Base-by-base conservation (phyloP, 2,888 invertebrate genomes). In the Drosophila prostipennis region DNA sequence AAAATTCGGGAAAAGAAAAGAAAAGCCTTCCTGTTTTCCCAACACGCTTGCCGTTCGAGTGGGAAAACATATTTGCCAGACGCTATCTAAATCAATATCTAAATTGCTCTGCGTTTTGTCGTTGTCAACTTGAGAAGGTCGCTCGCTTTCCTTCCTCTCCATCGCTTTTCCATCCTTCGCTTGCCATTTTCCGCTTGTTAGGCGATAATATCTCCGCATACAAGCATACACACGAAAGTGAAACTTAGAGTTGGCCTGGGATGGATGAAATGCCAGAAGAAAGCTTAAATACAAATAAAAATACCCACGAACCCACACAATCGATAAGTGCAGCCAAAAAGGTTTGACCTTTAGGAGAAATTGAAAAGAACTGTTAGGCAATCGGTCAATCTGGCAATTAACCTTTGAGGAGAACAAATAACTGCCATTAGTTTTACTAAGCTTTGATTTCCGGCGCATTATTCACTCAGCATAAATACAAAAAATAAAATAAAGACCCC, bases 41-140 rank as follows among this genome's bases (percentile, higher is more conserved):
- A 39, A 42, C 19, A 16, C 26, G 32, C 16, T 55, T 45, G 37
- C 7, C 57, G 43, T 42, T 26, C 26, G 32, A 45, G 37, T 45
- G 37, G 26, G 37, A 16, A 46, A 70, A 70, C 69, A 59, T 70
- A 68, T 68, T 60, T 70, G 60, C 70, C 64, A 61, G 63, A 48
- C 67, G 78, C 78, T 78, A 78, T 78, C 78, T 76, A 78, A 78
- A 80, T 78, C 78, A 80, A 80, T 78, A 80, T 78, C 80, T 80
- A 80, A 78, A 78, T 78, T 80, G 80, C 78, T 67, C 60, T 69
- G 73, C 78, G 53, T 64, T 49, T 57, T 71, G 72, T 72, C 64
- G 63, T 64, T 64, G 61, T 65, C 61, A 53, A 55, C 54, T 69
- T 37, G 51, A 63, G 49, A 42, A 45, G 61, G 48, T 54, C 37